Evolutionary conservation across 2,888 invertebrate species (phyloP).

Genomic region (Camponotus fellah): DNA sequence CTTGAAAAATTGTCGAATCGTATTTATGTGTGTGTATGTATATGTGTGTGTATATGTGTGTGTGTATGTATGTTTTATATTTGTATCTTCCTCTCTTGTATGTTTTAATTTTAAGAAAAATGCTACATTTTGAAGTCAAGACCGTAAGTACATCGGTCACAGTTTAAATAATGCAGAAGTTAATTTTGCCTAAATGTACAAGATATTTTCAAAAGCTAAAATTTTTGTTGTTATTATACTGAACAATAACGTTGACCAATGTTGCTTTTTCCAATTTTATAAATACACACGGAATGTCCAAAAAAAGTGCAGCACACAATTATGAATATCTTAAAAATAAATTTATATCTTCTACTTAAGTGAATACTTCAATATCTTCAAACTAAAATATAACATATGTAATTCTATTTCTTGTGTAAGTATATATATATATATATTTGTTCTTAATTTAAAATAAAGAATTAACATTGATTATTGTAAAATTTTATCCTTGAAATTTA

Average conservation of each 20-base stretch:
- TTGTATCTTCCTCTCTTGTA: neutral
- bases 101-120: constrained; percentile 20
- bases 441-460: neutral
- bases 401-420: neutral
- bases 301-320: constrained; percentile 7
- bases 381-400: neutral
- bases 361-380: neutral
- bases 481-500: constrained; percentile 1
- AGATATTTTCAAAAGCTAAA: constrained; percentile 9
- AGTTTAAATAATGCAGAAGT: constrained; percentile 5
- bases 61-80: neutral
- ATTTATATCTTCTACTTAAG: neutral
- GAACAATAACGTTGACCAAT: constrained; percentile 36
- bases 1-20: constrained; percentile 51
- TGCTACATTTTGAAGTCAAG: constrained; percentile 10
- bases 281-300: constrained; percentile 7
- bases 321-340: neutral
- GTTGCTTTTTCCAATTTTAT: constrained; percentile 28
- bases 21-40: neutral
- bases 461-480: neutral
- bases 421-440: neutral
- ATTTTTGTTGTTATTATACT: constrained; percentile 2
- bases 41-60: neutral
- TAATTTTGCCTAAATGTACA: constrained; percentile 21
- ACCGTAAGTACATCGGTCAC: constrained; percentile 20